Evolutionary conservation across 2,113 vertebrate species (phyloP).

Genomic region (Gallinago paraguaiae): DNA sequence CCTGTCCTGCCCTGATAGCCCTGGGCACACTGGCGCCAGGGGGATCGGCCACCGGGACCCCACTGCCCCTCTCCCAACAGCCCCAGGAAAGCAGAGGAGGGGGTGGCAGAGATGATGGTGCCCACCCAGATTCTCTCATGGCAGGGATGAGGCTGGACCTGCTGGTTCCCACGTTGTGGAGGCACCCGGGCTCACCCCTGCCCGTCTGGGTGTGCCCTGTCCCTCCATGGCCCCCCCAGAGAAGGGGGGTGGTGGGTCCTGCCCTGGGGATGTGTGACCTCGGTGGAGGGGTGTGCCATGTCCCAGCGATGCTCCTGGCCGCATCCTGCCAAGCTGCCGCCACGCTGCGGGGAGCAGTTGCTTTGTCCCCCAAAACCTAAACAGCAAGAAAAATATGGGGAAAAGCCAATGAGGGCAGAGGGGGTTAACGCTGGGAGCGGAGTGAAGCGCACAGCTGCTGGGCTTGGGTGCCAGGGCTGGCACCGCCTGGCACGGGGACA

Average conservation of each 20-base stretch:
- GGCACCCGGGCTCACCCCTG: not conserved
- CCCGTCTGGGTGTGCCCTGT: fast-evolving
- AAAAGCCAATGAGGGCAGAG: fast-evolving
- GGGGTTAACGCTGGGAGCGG: not conserved
- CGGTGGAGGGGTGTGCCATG: fast-evolving
- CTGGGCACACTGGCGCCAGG: fast-evolving
- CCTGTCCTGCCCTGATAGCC: not conserved
- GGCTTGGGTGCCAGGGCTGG: not conserved
- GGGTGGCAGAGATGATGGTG: fast-evolving
- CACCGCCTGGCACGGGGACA: not conserved
- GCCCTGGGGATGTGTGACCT: not conserved
- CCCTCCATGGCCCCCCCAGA: fast-evolving
- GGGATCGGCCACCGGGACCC: fast-evolving
- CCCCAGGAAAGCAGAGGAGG: not conserved
- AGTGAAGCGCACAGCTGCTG: constrained; percentile 28
- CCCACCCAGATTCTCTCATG: fast-evolving
- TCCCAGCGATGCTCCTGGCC: not conserved
- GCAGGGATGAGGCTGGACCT: too few relatives aligned
- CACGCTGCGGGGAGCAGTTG: fast-evolving
- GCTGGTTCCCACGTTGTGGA: fast-evolving
- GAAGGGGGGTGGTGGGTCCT: not conserved
- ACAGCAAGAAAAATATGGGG: not conserved
- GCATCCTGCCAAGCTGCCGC: fast-evolving
- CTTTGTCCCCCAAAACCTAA: not conserved
- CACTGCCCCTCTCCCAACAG: not conserved